Percentiles rank a stretch among this genome's conserved stretches.
Evolutionary conservation across 2,113 vertebrate species (phyloP).

Genomic region (Saccopteryx bilineata): DNA sequence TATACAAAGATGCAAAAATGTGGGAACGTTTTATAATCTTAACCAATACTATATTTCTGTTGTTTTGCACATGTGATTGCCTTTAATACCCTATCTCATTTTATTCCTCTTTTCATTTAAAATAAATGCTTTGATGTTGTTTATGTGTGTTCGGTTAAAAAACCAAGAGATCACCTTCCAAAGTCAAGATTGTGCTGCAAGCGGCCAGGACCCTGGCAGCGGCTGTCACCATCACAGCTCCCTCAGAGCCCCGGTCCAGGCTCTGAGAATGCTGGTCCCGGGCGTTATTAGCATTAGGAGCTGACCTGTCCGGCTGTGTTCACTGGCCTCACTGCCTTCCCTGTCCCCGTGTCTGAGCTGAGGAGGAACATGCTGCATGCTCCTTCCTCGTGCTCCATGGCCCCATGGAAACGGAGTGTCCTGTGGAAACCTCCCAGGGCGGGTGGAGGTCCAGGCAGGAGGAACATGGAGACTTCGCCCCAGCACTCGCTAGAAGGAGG

Average conservation of each 20-base stretch:
- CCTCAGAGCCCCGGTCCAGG: no score
- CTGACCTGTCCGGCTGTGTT: slow-evolving; percentile 3
- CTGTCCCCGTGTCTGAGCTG: background rate
- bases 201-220: no score
- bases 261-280: no score
- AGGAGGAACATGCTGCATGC: background rate
- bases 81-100: background rate
- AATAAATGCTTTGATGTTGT: background rate
- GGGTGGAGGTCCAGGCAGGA: slow-evolving; percentile 53
- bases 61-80: background rate
- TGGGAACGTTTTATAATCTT: background rate
- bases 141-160: background rate
- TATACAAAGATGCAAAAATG: background rate
- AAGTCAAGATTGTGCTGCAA: background rate
- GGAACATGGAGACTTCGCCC: background rate
- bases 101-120: background rate
- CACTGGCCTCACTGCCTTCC: background rate
- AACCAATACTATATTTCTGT: background rate
- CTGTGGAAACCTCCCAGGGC: background rate
- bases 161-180: background rate
- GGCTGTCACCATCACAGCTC: no score
- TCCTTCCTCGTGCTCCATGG: slow-evolving; percentile 8
- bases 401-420: slow-evolving; percentile 57
- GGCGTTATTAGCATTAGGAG: no score
- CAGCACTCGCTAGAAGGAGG: background rate